These are phyloP conservation scores for Pseudeuparius sepicola DNA, from an alignment of 2,888 invertebrate genomes.

Conservation along the genomic window DNA sequence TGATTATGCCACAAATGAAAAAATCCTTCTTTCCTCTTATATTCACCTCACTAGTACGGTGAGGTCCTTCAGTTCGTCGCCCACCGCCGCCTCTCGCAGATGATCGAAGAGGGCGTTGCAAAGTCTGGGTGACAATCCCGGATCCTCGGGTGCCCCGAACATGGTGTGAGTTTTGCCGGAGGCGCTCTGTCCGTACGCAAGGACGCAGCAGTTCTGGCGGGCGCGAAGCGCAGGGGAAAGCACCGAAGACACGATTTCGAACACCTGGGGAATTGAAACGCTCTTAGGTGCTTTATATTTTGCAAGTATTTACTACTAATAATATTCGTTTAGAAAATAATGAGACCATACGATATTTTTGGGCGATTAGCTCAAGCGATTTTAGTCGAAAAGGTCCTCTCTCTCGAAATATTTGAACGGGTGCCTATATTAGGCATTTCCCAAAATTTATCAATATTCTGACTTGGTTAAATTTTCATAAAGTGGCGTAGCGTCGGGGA, in stretches of 20 bases:
- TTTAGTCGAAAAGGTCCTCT: no score
- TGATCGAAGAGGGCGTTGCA: conserved; percentile 44
- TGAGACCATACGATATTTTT: no score
- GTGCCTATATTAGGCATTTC: no score
- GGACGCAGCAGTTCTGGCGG: conserved; percentile 58
- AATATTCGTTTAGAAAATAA: no score
- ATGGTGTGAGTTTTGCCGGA: conserved; percentile 71
- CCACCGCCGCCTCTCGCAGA: conserved; percentile 34
- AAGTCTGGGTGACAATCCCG: conserved; percentile 48
- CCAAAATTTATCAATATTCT: no score
- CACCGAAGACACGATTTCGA: conserved; percentile 53
- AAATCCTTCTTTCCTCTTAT: no score
- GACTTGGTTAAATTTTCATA: no score
- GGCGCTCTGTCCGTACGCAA: conserved; percentile 69
- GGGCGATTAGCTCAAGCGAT: no score
- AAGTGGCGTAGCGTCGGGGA: no score
- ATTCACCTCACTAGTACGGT: conserved; percentile 39
- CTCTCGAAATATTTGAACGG: no score
- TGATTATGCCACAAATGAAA: no score
- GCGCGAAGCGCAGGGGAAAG: conserved; percentile 51
- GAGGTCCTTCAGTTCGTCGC: conserved; percentile 30
- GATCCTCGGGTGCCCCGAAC: conserved; percentile 53
- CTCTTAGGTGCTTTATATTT: background rate
- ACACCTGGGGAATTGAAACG: no score
- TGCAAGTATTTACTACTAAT: background rate